Evolutionary conservation across 2,888 invertebrate species (phyloP).

Genomic region (Noctua fimbriata): DNA sequence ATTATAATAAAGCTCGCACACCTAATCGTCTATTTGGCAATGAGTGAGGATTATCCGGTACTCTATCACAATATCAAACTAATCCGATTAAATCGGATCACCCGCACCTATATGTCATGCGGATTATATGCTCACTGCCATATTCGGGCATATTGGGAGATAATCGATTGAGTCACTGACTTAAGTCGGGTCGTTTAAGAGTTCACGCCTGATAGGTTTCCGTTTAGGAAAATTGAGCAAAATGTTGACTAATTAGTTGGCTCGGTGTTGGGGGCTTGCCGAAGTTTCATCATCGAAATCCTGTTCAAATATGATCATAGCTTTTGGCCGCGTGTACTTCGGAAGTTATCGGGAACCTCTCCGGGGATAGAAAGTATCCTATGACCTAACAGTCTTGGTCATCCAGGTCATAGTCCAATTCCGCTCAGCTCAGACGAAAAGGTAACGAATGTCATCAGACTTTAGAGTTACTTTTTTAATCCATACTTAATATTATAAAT

Average conservation of each 20-base stretch:
- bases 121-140: conserved; percentile 31
- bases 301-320: not conserved
- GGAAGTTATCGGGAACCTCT: not conserved
- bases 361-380: too few species aligned
- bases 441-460: not conserved
- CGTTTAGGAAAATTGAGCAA: not conserved
- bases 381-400: too few species aligned
- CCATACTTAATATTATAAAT: too few species aligned
- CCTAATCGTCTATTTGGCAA: conserved; percentile 52
- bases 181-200: conserved; percentile 24
- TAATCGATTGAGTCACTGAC: conserved; percentile 57
- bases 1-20: conserved; percentile 26
- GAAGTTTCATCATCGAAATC: not conserved
- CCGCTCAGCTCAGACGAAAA: not conserved
- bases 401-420: too few species aligned
- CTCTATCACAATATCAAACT: conserved; percentile 55
- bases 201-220: conserved; percentile 35
- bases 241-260: not conserved
- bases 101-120: conserved; percentile 30
- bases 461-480: not conserved
- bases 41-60: conserved; percentile 51
- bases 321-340: not conserved
- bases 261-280: not conserved
- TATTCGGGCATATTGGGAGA: conserved; percentile 39
- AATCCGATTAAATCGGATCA: conserved; percentile 50